Conservation (phyloP, 2,797 vertebrate species). For the Meda fulgida region DNA sequence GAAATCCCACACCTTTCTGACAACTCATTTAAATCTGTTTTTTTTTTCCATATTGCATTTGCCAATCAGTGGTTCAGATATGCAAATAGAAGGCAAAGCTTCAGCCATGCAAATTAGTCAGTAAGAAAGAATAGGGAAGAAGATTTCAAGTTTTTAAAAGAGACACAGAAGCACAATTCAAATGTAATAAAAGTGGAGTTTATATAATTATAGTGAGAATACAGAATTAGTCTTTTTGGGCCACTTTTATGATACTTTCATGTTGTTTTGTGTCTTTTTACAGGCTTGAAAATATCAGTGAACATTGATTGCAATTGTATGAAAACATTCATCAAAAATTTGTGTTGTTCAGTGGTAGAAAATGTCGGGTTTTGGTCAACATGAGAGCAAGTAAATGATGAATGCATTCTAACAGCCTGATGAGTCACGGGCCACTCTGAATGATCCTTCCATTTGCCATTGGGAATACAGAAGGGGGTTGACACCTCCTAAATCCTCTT, state of each 20-base stretch:
- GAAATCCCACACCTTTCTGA: conserved; percentile 4
- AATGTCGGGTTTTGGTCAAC: neutral
- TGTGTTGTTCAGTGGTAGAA: neutral
- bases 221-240: too few species aligned
- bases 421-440: neutral
- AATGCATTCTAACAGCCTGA: neutral
- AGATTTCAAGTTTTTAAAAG: neutral
- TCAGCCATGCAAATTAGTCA: neutral
- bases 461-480: conserved; percentile 55
- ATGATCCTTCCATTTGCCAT: neutral
- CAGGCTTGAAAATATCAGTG: neutral
- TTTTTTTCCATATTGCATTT: neutral
- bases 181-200: neutral
- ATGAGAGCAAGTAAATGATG: neutral
- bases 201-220: neutral
- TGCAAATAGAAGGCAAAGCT: neutral
- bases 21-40: neutral
- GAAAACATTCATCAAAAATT: neutral
- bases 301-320: neutral
- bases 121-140: neutral
- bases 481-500: conserved; percentile 75
- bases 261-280: neutral
- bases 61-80: neutral
- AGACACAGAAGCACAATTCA: neutral
- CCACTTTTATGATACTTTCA: neutral